A percentile compares a stretch with the other conserved stretches of the same genome.
Evolutionary conservation across 2,797 vertebrate species (phyloP).

Genomic region (Intellagama lesueurii): DNA sequence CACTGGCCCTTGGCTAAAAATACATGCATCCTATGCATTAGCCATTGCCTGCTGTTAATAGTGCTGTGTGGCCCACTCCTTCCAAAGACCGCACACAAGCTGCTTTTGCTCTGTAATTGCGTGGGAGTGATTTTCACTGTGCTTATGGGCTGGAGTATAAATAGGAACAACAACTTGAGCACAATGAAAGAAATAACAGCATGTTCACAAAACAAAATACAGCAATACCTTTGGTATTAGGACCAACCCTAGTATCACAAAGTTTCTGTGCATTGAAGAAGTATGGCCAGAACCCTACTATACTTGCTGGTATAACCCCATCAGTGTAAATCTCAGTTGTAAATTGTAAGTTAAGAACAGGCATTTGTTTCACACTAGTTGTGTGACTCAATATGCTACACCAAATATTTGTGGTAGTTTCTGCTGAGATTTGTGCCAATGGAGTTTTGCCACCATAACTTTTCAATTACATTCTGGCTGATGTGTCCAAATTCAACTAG

Average conservation of each 20-base stretch:
- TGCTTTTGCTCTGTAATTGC: neutral
- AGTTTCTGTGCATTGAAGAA: constrained; percentile 10
- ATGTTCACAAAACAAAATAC: constrained; percentile 27
- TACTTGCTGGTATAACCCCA: too few species aligned
- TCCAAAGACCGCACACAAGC: neutral
- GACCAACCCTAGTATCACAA: neutral
- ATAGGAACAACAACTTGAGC: constrained; percentile 35
- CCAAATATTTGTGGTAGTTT: too few species aligned
- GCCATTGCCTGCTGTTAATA: constrained; percentile 1
- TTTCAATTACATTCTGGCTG: neutral
- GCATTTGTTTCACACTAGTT: too few species aligned
- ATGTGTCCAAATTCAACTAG: constrained; percentile 41
- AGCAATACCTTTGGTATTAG: neutral
- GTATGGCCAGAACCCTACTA: neutral
- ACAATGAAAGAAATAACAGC: constrained; percentile 54
- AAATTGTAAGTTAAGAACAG: too few species aligned
- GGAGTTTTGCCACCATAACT: too few species aligned
- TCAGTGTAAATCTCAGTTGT: too few species aligned
- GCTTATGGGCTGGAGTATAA: neutral
- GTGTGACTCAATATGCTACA: too few species aligned
- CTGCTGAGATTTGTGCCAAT: too few species aligned
- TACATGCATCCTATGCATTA: neutral
- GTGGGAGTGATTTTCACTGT: neutral
- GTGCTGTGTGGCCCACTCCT: neutral
- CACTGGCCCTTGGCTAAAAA: constrained; percentile 11